Conservation (phyloP, 2,888 invertebrate genomes). For the Microctonus aethiopoides region DNA sequence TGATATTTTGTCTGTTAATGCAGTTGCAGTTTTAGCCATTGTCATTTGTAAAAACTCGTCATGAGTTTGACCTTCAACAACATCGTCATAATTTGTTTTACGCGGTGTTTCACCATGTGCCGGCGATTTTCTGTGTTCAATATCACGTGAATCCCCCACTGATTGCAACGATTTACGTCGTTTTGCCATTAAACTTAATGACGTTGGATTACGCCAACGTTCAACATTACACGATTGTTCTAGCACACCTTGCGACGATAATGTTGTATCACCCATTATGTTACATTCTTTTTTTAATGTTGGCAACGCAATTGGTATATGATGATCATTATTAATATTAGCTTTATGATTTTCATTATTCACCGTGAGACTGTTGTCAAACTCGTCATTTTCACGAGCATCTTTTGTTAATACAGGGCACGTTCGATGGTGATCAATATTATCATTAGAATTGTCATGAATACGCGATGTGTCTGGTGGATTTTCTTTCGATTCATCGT, state of each 20-base stretch:
- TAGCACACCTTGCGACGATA: conserved; percentile 28
- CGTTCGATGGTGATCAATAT: conserved; percentile 27
- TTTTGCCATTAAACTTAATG: conserved; percentile 17
- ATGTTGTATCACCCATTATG: not conserved
- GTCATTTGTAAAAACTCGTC: conserved; percentile 36
- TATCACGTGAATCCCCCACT: conserved; percentile 44
- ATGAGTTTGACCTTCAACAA: conserved; percentile 40
- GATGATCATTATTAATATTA: conserved; percentile 1
- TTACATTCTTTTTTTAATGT: not conserved
- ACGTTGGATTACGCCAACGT: conserved; percentile 30
- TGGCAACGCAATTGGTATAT: not conserved
- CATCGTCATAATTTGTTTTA: conserved; percentile 45
- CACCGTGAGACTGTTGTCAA: conserved; percentile 2
- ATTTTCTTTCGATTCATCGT: conserved; percentile 45
- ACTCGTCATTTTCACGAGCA: conserved; percentile 21
- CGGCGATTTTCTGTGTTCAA: conserved; percentile 49
- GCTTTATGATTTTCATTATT: conserved; percentile 11
- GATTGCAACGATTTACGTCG: conserved; percentile 31
- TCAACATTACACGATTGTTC: conserved; percentile 30
- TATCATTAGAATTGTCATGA: conserved; percentile 20
- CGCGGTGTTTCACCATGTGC: conserved; percentile 49
- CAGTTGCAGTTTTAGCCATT: conserved; percentile 14
- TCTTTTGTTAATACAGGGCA: conserved; percentile 40
- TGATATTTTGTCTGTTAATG: conserved; percentile 28
- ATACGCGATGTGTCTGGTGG: conserved; percentile 29